Evolutionary conservation across 2,888 invertebrate species (phyloP).

Genomic region (Tinea trinotella): DNA sequence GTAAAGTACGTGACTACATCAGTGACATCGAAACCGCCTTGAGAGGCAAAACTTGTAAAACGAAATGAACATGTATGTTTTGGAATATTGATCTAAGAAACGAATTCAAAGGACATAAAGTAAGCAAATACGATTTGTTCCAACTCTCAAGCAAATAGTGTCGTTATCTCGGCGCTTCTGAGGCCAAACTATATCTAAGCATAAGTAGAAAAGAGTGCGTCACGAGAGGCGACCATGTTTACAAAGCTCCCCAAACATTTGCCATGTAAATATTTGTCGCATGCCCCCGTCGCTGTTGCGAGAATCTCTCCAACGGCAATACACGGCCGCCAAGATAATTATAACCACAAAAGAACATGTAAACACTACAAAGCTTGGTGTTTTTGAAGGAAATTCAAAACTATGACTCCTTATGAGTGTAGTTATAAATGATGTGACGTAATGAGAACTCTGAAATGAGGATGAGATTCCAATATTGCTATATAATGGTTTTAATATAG

Average conservation of each 20-base stretch:
- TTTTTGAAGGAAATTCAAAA: slow-evolving; percentile 6
- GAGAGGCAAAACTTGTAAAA: neutral
- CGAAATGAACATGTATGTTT: neutral
- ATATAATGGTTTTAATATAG: slow-evolving; percentile 32
- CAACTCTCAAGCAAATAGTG: slow-evolving; percentile 55
- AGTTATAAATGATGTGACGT: neutral
- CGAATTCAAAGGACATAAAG: slow-evolving; percentile 48
- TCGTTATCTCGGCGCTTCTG: slow-evolving; percentile 46
- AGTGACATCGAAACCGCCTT: neutral
- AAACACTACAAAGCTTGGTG: neutral
- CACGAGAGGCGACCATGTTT: slow-evolving; percentile 50
- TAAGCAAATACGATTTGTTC: slow-evolving; percentile 61
- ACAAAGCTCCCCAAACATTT: slow-evolving; percentile 56
- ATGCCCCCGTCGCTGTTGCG: slow-evolving; percentile 31
- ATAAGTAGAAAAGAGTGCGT: slow-evolving; percentile 41
- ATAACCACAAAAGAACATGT: slow-evolving; percentile 5
- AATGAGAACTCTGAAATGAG: neutral
- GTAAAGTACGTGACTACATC: neutral
- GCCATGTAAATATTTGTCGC: slow-evolving; percentile 58
- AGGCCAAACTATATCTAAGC: slow-evolving; percentile 42
- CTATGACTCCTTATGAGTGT: neutral
- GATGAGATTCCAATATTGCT: slow-evolving; percentile 17
- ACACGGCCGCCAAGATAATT: neutral
- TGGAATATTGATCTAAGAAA: slow-evolving; percentile 30
- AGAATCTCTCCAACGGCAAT: slow-evolving; percentile 8